Evolutionary conservation across 2,888 invertebrate species (phyloP).

Genomic region (Lithophane socia): DNA sequence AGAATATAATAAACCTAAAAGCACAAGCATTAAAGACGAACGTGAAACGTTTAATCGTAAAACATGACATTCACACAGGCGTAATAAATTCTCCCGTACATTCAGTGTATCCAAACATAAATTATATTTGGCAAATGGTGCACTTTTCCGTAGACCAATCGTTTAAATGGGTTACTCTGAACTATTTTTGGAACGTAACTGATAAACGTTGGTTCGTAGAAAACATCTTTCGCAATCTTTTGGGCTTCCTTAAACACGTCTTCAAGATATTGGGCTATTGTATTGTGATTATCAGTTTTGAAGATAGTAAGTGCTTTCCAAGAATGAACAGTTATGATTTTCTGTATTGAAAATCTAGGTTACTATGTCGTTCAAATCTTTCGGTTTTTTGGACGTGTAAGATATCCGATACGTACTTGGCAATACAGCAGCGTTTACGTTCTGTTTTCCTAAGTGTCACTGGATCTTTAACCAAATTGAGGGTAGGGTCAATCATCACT

Average conservation of each 20-base stretch:
- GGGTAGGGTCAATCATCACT: too few species aligned
- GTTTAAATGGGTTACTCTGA: constrained; percentile 59
- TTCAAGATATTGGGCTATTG: not conserved
- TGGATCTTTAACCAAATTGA: not conserved
- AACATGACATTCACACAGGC: constrained; percentile 18
- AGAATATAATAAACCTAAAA: constrained; percentile 8
- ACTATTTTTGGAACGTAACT: constrained; percentile 54
- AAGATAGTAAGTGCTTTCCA: not conserved
- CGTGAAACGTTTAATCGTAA: constrained; percentile 21
- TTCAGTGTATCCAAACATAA: constrained; percentile 45
- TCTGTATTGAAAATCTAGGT: constrained; percentile 2
- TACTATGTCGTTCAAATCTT: not conserved
- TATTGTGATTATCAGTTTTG: not conserved
- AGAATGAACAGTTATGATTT: not conserved
- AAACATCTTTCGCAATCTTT: constrained; percentile 22
- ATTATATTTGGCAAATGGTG: constrained; percentile 59
- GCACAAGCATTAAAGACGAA: not conserved
- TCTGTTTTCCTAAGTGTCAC: not conserved
- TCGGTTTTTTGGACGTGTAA: not conserved
- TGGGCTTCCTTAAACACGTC: not conserved
- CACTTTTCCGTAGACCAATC: constrained; percentile 55
- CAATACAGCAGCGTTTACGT: not conserved
- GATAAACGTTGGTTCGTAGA: constrained; percentile 21
- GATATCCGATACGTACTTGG: not conserved
- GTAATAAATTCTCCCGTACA: constrained; percentile 33